Base-by-base conservation (phyloP, 2,113 vertebrate genomes). In the Orthonyx spaldingii region DNA sequence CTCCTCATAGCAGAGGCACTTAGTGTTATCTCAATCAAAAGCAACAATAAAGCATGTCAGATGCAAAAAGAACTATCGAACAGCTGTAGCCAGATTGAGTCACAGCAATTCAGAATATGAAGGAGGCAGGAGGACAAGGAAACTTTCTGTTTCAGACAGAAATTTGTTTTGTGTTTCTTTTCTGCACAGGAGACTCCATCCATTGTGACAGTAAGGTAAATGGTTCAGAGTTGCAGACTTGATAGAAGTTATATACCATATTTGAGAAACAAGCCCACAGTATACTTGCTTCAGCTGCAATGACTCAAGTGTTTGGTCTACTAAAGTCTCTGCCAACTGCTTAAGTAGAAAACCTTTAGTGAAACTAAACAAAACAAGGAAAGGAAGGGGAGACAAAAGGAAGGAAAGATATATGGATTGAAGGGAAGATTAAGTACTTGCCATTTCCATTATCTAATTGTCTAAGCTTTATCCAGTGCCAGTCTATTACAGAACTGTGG, bases 11-110 rank as follows among this genome's bases (percentile, higher is more conserved):
- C 7, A 0, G 53, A 90, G 28, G 84, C 85, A 93, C 66, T 91
- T 79, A 93, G 60, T 26, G 28, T 85, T 95, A 70, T 77, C 75
- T 92, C 79, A 92, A 74, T 86, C 79, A 74, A 90, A 63, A 77
- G 55, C n/a, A 86, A 79, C 44, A 85, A 88, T 83, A 96, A 95
- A 94, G 35, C 28, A 60, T 61, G 66, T 77, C 82, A 92, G 59
- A 86, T 59, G 63, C 28, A 69, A 78, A 92, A 95, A 61, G n/a
- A 78, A 13, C 46, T 50, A 83, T 27, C 1, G 0, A 87, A 61
- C 6, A 8, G 50, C 42, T 76, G n/a, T 30, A 86, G 52, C 22
- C 53, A 88, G n/a, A 72, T 42, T 55, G 85, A 64, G 12, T 61
- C 55, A 60, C 57, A 76, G 66, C 74, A 80, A 46, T 61, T 88